Conservation (phyloP, 2,888 invertebrate genomes). For the Artemia sinica region DNA sequence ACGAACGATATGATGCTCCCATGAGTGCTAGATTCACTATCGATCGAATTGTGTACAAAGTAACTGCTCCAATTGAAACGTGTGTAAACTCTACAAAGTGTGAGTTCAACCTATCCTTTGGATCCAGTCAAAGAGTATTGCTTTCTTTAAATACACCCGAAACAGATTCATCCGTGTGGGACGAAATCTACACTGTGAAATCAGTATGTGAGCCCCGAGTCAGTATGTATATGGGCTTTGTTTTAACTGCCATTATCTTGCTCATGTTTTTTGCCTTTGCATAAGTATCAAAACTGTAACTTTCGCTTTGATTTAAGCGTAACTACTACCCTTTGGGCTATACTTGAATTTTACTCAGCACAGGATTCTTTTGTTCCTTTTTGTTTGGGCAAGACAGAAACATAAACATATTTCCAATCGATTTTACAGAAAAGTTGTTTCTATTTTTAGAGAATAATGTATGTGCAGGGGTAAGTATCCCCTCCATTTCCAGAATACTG, state of each 20-base stretch:
- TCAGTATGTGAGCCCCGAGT: slow-evolving; percentile 58
- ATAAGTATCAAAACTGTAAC: slow-evolving; percentile 23
- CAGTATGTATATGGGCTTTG: slow-evolving; percentile 47
- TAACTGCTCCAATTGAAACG: slow-evolving; percentile 41
- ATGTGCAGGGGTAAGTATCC: too few relatives aligned
- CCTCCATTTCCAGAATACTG: too few relatives aligned
- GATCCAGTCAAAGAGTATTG: slow-evolving; percentile 48
- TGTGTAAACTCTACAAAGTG: slow-evolving; percentile 49
- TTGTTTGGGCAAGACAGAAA: too few relatives aligned
- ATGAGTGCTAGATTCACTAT: slow-evolving; percentile 49
- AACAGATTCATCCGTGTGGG: slow-evolving; percentile 35
- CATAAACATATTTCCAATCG: too few relatives aligned
- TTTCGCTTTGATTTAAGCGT: too few relatives aligned
- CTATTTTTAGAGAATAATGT: too few relatives aligned
- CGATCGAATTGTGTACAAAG: slow-evolving; percentile 50
- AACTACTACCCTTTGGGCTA: too few relatives aligned
- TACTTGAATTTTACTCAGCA: too few relatives aligned
- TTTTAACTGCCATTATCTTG: slow-evolving; percentile 49
- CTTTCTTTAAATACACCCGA: slow-evolving; percentile 42
- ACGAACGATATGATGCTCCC: slow-evolving; percentile 49
- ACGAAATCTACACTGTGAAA: slow-evolving; percentile 52
- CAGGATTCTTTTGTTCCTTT: too few relatives aligned
- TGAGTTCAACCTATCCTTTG: slow-evolving; percentile 46
- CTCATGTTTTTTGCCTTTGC: slow-evolving; percentile 50
- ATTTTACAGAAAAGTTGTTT: too few relatives aligned